Base-by-base conservation (phyloP, 2,113 vertebrate species). In the Maccullochella peelii region DNA sequence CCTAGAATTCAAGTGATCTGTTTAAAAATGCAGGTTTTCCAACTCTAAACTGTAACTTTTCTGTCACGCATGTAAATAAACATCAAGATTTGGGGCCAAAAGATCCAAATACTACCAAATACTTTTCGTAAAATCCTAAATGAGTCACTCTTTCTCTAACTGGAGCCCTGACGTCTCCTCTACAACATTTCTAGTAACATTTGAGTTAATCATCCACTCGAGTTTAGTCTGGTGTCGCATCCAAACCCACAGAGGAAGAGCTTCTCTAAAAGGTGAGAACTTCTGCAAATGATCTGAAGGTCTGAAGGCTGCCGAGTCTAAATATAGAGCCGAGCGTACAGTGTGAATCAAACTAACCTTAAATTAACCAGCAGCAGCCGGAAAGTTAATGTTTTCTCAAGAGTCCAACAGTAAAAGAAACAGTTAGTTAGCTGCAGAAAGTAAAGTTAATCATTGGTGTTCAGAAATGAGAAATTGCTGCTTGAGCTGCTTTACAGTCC, bases 371-470 rank as follows among this genome's bases (percentile, higher is more conserved):
- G 14, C 59, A 71, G 40, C 47, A 71, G 71, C 52, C 27, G n/a
- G 30, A 52, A 36, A 59, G 36, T 36, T 69, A 6, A 86, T 33
- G 40, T 50, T 30, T 65, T 65, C 83, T 66, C 70, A 38, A 38
- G 75, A 21, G 44, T 5, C 1, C 21, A 36, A 27, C 0, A 10
- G 4, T 3, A 6, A 55, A 20, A 77, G 18, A 30, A 33, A 8
- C 6, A 12, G 11, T 47, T 11, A 62, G 47, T 16, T 52, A 63
- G 55, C 25, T 58, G 33, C 40, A 21, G 23, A 1, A 52, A 18
- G 58, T 18, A 38, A 58, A 38, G 21, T 36, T 61, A 2, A 40
- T 62, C n/a, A 10, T 0, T 62, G 16, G 16, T 62, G 66, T 79
- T 69, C 25, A 25, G 20, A 36, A 11, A 6, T 5, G 27, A 52